Base-by-base conservation (phyloP, 2,888 invertebrate genomes). In the Choreutis nemorana region DNA sequence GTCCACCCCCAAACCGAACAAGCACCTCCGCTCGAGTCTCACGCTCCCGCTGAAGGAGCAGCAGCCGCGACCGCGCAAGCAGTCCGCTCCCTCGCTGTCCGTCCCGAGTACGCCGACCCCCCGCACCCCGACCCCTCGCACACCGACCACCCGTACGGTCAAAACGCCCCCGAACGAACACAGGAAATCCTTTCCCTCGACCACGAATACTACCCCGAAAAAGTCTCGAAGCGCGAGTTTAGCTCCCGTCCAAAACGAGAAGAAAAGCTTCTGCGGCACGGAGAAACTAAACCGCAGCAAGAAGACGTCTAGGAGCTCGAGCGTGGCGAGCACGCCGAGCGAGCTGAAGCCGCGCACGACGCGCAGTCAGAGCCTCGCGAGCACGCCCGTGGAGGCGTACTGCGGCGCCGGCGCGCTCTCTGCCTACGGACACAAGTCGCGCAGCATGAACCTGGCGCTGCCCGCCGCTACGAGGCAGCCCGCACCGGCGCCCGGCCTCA, bases 141-240 rank as follows among this genome's bases (percentile, higher is more conserved):
- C 64, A 5, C 62, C 64, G 16, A 57, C 56, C 33, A 53, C 55
- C 35, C 42, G 65, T 30, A 42, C 63, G 10, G 48, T 47, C 10
- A 49, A 61, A 22, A 67, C 72, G 2, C 72, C 71, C 18, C 63
- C 61, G 6, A 49, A 36, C 8, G 63, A 70, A 26, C 42, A 56
- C 28, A 54, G 54, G 26, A 71, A 68, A 37, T 63, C 68, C 3
- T n/a, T n/a, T n/a, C n/a, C n/a, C n/a, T 54, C 64, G 40, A 55
- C 65, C 7, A 45, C 63, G 15, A 42, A 53, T 26, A 54, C 45
- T 32, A 37, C 53, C 4, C 65, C 73, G n/a, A 78, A 77, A 41
- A 78, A 78, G 34, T 65, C 73, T 2, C 52, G 73, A 14, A 75
- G 73, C 48, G 68, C 66, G 71, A 78, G 72, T 33, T 40, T 73